Conservation (phyloP, 2,888 invertebrate genomes). For the Hyalella azteca region DNA sequence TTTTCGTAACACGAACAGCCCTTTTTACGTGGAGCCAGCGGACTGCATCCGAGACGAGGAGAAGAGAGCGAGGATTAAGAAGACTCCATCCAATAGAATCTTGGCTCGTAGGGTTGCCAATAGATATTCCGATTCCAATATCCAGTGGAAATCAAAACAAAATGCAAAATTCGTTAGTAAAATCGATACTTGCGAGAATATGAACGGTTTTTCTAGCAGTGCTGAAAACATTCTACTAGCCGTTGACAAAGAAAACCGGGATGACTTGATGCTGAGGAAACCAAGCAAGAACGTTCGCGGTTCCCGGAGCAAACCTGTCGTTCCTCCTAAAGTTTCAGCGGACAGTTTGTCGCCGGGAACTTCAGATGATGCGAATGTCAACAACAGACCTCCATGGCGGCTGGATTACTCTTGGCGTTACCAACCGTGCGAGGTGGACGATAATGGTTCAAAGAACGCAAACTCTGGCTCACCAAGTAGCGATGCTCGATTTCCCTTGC, state of each 20-base stretch:
- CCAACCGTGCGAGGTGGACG: conserved; percentile 71
- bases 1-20: conserved; percentile 68
- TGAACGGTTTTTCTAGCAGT: conserved; percentile 39
- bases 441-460: conserved; percentile 61
- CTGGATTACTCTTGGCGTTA: conserved; percentile 91
- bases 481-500: conserved; percentile 64
- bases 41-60: conserved; percentile 70
- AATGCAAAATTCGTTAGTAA: conserved; percentile 41
- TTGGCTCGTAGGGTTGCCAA: conserved; percentile 43
- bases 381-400: conserved; percentile 73
- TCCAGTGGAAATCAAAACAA: conserved; percentile 56
- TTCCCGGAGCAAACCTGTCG: conserved; percentile 72
- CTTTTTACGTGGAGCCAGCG: conserved; percentile 88
- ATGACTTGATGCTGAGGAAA: conserved; percentile 19
- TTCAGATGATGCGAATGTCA: not conserved
- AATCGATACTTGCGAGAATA: conserved; percentile 53
- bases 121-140: conserved; percentile 57
- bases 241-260: conserved; percentile 26
- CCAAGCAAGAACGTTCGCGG: conserved; percentile 46
- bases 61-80: conserved; percentile 39
- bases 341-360: not conserved
- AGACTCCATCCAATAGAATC: conserved; percentile 47
- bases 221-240: conserved; percentile 38
- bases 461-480: conserved; percentile 61
- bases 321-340: conserved; percentile 70